These are phyloP conservation scores for Crypturellus tataupa DNA, from an alignment of 2,797 vertebrate species.

Conservation along the genomic window DNA sequence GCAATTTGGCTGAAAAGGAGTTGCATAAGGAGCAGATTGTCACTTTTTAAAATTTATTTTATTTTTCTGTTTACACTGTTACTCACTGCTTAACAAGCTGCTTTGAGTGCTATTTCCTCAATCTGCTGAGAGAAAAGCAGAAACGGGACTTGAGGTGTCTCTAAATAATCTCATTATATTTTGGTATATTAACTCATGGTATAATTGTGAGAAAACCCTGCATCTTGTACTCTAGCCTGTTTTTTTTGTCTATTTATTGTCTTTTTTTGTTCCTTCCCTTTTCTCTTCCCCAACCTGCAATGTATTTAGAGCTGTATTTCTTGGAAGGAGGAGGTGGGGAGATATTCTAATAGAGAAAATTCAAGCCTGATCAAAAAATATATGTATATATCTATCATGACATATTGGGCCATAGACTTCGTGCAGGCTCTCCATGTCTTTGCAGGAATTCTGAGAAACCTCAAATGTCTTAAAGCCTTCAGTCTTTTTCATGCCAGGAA, in stretches of 20 bases:
- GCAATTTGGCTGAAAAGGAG: constrained; percentile 58
- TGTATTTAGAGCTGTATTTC: not conserved
- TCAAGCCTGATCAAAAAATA: no score
- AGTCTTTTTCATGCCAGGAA: not conserved
- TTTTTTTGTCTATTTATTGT: not conserved
- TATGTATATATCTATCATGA: not conserved
- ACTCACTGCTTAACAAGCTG: constrained; percentile 58
- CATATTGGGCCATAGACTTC: not conserved
- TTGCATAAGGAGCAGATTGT: constrained; percentile 53
- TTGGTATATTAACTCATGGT: not conserved
- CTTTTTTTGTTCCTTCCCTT: not conserved
- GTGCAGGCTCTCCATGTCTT: not conserved
- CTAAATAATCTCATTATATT: constrained; percentile 45
- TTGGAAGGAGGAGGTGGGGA: not conserved
- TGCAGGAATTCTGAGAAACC: not conserved
- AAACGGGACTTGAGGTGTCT: constrained; percentile 1
- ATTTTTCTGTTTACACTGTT: not conserved
- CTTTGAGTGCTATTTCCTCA: constrained; percentile 5
- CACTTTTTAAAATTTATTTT: constrained; percentile 35
- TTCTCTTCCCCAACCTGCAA: no score
- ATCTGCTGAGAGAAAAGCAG: constrained; percentile 5
- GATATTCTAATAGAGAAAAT: not conserved
- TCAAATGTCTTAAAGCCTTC: not conserved
- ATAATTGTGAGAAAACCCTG: not conserved
- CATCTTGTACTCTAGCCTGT: not conserved